Evolutionary conservation across 2,797 vertebrate species (phyloP), one percentile per base, ranked within the genome.

Genomic region (Macropodus opercularis): DNA sequence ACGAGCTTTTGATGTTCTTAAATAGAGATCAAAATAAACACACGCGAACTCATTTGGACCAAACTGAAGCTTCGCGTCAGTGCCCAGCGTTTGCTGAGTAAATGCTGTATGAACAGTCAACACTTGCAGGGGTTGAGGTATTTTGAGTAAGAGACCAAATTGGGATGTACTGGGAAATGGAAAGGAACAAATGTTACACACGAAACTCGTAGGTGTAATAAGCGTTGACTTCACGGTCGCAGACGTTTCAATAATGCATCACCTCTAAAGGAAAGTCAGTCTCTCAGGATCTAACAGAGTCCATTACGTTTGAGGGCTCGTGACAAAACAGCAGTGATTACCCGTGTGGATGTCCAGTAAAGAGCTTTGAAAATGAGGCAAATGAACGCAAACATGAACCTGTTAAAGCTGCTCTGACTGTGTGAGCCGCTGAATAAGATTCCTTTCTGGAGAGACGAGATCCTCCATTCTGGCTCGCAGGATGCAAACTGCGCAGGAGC

Each of bases 161-260:
- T 72, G 55, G 52, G 74, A 84, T 69, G 51, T 40, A 22, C 46
- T 54, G 40, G 51, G 53, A 72, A 82, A 80, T 68, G 80, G 80
- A 89, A 85, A 81, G 75, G 71, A 88, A 86, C 68, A 77, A 69
- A 75, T 86, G 76, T 58, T 67, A 61, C 27, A 60, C 34, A 56
- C 21, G 62, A 75, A 78, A 75, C 49, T 46, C 41, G 71, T 82
- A 63, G 65, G 68, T 62, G 75, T 70, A 46, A 46, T 36, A 63
- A 54, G 55, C 47, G 66, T 42, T 78, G 72, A 78, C 69, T 72
- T 72, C 18, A 57, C 5, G 13, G n/a, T 71, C 42, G 14, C 24
- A 36, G 40, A 44, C 3, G 12, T 48, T 6, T 53, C 60, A 56
- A 55, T 18, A 61, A 47, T 17, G 15, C 7, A 6, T 14, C 12